phyloP scores from a whole-genome alignment of 2,888 invertebrate genomes.

The Strigamia crassipes region DNA sequence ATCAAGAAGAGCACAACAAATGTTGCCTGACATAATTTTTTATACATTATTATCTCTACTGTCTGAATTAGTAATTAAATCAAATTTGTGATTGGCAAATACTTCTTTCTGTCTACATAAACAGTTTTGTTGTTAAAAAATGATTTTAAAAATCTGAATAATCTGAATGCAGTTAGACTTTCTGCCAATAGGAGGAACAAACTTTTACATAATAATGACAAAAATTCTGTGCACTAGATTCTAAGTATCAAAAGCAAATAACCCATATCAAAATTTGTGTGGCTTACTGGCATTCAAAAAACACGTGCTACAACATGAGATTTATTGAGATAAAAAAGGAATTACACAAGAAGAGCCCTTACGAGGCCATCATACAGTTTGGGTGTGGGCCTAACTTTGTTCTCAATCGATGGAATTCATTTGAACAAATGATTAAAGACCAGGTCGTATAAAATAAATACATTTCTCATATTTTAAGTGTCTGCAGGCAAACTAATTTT shows the following conservation, averaged over 20 bases:
- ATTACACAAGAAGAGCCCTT: not conserved
- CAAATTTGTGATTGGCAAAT: no score
- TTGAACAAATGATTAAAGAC: constrained; percentile 11
- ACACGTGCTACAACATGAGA: not conserved
- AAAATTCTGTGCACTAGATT: not conserved
- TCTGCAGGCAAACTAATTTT: no score
- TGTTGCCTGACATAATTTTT: no score
- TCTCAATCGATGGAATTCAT: constrained; percentile 2
- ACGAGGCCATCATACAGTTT: not conserved
- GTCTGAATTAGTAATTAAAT: no score
- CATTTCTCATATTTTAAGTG: no score
- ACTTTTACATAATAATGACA: not conserved
- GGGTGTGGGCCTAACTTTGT: constrained; percentile 27
- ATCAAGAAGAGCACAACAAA: not conserved
- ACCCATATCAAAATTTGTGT: not conserved
- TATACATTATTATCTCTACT: no score
- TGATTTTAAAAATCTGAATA: not conserved
- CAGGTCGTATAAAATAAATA: no score
- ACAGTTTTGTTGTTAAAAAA: no score
- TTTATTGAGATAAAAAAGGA: not conserved
- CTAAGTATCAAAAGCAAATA: not conserved
- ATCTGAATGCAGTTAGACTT: not conserved
- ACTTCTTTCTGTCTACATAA: no score
- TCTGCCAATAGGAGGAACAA: not conserved
- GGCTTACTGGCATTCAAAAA: not conserved